phyloP scores from a whole-genome alignment of 2,888 invertebrate species.

The Ophion obscuratus region DNA sequence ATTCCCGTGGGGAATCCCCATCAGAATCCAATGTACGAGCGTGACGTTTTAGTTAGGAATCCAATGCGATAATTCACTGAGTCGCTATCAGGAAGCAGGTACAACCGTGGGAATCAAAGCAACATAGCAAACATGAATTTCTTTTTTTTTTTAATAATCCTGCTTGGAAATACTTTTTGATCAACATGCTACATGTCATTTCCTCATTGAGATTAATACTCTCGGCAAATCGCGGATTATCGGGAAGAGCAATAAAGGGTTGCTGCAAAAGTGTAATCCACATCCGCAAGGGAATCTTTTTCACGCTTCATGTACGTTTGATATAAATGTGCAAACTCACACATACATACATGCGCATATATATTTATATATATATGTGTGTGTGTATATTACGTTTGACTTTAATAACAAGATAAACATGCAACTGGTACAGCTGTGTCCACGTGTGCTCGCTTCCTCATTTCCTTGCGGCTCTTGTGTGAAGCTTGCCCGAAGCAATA shows the following conservation, averaged over 20 bases:
- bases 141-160: background rate
- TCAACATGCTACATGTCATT: slow-evolving; percentile 23
- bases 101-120: too few species aligned
- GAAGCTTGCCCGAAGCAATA: slow-evolving; percentile 49
- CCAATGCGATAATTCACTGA: too few species aligned
- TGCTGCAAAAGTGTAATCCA: slow-evolving; percentile 31
- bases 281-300: slow-evolving; percentile 39
- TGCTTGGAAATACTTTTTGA: background rate
- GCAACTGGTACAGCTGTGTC: slow-evolving; percentile 54
- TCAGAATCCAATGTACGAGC: too few species aligned
- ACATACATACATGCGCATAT: too few species aligned
- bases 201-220: slow-evolving; percentile 17
- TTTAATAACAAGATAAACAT: slow-evolving; percentile 49
- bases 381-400: background rate
- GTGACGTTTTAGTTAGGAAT: too few species aligned
- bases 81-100: too few species aligned
- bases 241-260: background rate
- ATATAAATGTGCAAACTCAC: background rate
- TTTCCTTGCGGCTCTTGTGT: slow-evolving; percentile 37
- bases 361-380: background rate
- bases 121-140: too few species aligned
- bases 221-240: background rate
- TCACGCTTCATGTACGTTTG: slow-evolving; percentile 14
- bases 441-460: slow-evolving; percentile 53
- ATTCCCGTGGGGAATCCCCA: too few species aligned